These are phyloP conservation scores for Pseudopleuronectes americanus DNA, from an alignment of 2,797 vertebrate genomes.

Conservation along the genomic window DNA sequence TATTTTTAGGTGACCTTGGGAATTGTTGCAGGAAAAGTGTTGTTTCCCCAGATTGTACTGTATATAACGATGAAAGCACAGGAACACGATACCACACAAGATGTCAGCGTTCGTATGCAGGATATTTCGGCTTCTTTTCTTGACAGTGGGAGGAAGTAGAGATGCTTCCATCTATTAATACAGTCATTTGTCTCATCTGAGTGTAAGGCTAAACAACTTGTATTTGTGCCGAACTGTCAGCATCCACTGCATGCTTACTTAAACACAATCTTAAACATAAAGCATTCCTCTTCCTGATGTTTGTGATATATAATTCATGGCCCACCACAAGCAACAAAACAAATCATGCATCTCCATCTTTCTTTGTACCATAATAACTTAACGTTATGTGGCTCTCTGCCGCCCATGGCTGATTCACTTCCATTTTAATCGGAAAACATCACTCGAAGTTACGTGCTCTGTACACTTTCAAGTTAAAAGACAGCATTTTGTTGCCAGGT, in stretches of 20 bases:
- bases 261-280: constrained; percentile 10
- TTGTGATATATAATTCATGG: constrained; percentile 64
- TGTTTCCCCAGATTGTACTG: too few relatives aligned
- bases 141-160: too few relatives aligned
- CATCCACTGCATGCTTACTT: constrained; percentile 17
- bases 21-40: not conserved
- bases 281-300: constrained; percentile 30
- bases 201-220: not conserved
- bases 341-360: constrained; percentile 42
- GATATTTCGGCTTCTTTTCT: too few relatives aligned
- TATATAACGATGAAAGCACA: too few relatives aligned
- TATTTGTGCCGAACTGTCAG: constrained; percentile 4
- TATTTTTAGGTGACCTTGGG: not conserved
- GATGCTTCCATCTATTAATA: too few relatives aligned
- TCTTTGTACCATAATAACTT: constrained; percentile 29
- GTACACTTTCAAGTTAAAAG: constrained; percentile 38
- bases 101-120: too few relatives aligned
- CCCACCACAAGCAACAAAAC: constrained; percentile 35
- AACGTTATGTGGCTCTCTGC: constrained; percentile 14
- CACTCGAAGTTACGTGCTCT: constrained; percentile 18
- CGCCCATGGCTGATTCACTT: constrained; percentile 20
- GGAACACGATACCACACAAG: too few relatives aligned
- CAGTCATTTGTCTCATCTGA: not conserved
- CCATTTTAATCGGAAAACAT: constrained; percentile 47
- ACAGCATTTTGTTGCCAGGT: constrained; percentile 56